These are phyloP conservation scores for Tadarida brasiliensis DNA, from an alignment of 2,797 vertebrate genomes.

Conservation along the genomic window DNA sequence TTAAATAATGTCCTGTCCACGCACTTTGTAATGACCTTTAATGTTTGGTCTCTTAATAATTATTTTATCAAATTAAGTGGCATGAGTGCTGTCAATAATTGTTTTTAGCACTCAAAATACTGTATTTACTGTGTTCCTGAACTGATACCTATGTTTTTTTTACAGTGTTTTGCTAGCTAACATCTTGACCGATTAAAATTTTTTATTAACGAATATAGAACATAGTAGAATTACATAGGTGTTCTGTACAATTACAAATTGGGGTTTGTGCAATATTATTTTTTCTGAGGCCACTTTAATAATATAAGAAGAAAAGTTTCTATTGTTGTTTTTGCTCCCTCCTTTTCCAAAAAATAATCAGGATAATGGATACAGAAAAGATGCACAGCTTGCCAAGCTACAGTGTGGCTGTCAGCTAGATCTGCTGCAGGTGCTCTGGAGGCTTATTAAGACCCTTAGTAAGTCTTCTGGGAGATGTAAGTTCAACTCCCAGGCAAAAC, in stretches of 20 bases:
- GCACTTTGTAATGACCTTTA: not conserved
- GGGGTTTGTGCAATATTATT: not conserved
- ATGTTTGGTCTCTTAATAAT: not conserved
- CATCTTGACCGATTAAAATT: not conserved
- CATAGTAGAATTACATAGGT: not conserved
- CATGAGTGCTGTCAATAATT: not conserved
- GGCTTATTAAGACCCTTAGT: conserved; percentile 13
- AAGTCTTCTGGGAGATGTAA: not conserved
- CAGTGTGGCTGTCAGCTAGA: not conserved
- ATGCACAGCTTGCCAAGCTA: not conserved
- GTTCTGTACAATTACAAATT: not conserved
- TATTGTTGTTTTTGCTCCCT: not conserved
- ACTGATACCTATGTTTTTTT: conserved; percentile 74
- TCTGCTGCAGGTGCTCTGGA: not conserved
- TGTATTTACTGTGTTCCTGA: conserved; percentile 72
- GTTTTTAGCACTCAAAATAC: not conserved
- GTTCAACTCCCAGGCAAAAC: not conserved
- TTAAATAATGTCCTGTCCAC: not conserved
- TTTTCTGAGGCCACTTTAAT: conserved; percentile 55
- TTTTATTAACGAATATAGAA: not conserved
- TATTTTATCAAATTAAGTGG: not conserved
- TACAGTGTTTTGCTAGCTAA: conserved; percentile 63
- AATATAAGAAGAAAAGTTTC: conserved; percentile 61
- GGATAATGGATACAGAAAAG: conserved; percentile 65
- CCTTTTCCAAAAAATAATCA: conserved; percentile 59